Percentiles rank a stretch among this genome's conserved stretches.
phyloP scores from a whole-genome alignment of 2,888 invertebrate species.

The Tipula helvola region DNA sequence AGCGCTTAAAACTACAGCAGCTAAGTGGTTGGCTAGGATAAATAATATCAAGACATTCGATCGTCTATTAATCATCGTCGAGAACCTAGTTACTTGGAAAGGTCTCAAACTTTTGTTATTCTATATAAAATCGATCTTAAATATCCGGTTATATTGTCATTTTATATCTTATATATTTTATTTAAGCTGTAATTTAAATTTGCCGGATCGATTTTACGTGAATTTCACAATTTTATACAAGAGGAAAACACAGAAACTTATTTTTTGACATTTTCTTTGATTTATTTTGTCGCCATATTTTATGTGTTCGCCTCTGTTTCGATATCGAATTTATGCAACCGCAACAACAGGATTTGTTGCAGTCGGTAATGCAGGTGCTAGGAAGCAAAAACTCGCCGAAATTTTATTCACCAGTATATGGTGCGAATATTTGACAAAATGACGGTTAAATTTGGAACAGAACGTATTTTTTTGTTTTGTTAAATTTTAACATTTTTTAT shows the following conservation, averaged over 20 bases:
- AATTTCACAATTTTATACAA: background rate
- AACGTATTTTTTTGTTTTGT: no score
- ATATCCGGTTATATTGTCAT: background rate
- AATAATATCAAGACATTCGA: background rate
- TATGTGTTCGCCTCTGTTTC: background rate
- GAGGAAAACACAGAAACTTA: background rate
- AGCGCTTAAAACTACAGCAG: background rate
- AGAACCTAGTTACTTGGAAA: background rate
- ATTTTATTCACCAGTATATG: background rate
- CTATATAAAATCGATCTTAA: background rate
- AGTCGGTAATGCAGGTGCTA: background rate
- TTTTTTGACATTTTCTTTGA: background rate
- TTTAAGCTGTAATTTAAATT: background rate
- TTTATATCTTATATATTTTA: background rate
- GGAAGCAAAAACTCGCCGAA: background rate
- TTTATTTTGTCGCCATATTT: background rate
- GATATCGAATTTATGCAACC: background rate
- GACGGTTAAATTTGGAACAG: no score
- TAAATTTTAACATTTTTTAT: background rate
- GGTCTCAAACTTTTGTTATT: background rate
- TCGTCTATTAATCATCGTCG: background rate
- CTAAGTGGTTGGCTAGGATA: background rate
- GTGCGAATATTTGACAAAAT: no score
- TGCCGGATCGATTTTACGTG: background rate
- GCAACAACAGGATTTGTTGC: no score